phyloP scores from a whole-genome alignment of 2,888 invertebrate species.

The Troglohyphantes excavatus region DNA sequence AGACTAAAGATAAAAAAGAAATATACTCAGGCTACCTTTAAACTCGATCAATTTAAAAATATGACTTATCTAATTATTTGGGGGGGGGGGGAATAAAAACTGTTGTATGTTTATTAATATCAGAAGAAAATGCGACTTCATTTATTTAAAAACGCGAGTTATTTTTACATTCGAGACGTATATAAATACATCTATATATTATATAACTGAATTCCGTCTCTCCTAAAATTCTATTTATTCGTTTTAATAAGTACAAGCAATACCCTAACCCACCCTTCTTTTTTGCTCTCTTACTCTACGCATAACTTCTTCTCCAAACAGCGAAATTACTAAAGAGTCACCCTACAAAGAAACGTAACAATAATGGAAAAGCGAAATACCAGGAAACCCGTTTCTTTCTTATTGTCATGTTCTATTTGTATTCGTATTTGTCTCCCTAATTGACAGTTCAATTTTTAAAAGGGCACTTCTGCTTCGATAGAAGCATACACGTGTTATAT shows the following conservation, averaged over 20 bases:
- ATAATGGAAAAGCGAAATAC: constrained; percentile 48
- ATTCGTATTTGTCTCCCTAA: constrained; percentile 72
- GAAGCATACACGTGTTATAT: constrained; percentile 58
- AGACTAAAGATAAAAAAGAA: too few relatives aligned
- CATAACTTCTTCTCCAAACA: constrained; percentile 20
- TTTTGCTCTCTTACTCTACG: background rate
- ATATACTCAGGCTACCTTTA: too few relatives aligned
- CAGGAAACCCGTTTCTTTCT: constrained; percentile 49
- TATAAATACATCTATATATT: background rate
- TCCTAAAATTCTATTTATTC: background rate
- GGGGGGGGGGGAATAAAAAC: too few relatives aligned
- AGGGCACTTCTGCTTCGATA: constrained; percentile 55
- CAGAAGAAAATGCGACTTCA: too few relatives aligned
- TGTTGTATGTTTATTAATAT: too few relatives aligned
- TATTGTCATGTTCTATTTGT: constrained; percentile 74
- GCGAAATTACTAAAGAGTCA: constrained; percentile 21
- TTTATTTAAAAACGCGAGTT: too few relatives aligned
- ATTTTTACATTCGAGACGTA: too few relatives aligned
- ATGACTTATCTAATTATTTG: too few relatives aligned
- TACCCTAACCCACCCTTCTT: too few relatives aligned
- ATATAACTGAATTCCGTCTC: background rate
- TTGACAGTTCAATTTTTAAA: constrained; percentile 76
- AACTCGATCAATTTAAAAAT: too few relatives aligned
- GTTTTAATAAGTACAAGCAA: background rate
- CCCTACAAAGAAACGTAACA: constrained; percentile 47